Conservation (phyloP, 2,797 vertebrate genomes). For the Bufotes viridis region DNA sequence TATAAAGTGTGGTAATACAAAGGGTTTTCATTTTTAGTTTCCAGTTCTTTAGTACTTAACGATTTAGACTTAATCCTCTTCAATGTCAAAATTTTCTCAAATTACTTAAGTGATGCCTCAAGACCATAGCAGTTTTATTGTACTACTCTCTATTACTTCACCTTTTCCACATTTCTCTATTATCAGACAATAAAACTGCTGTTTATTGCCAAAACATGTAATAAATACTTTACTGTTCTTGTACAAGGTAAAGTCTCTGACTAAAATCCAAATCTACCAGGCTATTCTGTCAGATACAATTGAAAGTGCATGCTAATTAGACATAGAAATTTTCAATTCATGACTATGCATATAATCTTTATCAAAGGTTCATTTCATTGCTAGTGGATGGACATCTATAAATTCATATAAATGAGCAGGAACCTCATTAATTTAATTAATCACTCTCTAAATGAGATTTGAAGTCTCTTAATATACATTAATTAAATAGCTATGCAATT, state of each 20-base stretch:
- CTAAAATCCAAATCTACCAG: neutral
- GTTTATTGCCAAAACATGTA: slow-evolving; percentile 13
- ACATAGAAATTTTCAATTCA: slow-evolving; percentile 21
- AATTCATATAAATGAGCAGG: slow-evolving; percentile 45
- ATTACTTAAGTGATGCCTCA: neutral
- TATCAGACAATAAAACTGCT: slow-evolving; percentile 10
- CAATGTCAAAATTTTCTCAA: no score
- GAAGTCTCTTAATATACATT: slow-evolving; percentile 50
- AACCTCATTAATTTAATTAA: slow-evolving; percentile 51
- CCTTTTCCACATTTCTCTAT: neutral
- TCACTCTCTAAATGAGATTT: slow-evolving; percentile 44
- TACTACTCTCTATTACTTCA: neutral
- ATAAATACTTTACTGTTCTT: slow-evolving; percentile 16
- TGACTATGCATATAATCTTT: slow-evolving; percentile 48
- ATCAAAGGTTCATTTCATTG: slow-evolving; percentile 36
- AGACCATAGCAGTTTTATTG: neutral
- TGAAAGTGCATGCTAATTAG: slow-evolving; percentile 37
- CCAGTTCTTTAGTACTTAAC: no score
- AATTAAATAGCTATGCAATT: slow-evolving; percentile 36
- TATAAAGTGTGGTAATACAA: no score
- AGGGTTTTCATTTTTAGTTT: no score
- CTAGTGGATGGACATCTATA: slow-evolving; percentile 36
- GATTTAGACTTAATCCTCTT: no score
- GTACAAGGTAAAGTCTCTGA: neutral
- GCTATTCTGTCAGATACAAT: slow-evolving; percentile 12